A percentile compares a stretch with the other conserved stretches of the same genome.
Evolutionary conservation across 1,140 invertebrate genomes (phyloP).

Genomic region (Eupeodes corollae): DNA sequence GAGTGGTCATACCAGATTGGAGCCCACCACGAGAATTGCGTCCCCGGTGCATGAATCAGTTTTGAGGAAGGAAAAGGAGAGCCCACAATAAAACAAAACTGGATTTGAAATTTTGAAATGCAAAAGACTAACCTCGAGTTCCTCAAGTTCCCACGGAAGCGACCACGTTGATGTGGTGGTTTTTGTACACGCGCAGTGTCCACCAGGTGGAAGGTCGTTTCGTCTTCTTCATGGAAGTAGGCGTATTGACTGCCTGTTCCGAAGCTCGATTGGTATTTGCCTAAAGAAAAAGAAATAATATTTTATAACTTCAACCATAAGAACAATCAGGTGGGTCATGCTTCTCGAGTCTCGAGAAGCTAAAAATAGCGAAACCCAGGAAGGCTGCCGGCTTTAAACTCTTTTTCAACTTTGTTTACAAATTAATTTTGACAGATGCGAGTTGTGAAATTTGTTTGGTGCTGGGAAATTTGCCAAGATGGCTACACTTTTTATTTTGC

Average conservation of each 20-base stretch:
- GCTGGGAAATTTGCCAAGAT: neutral
- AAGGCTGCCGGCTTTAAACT: no score
- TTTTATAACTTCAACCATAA: no score
- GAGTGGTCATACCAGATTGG: conserved; percentile 50
- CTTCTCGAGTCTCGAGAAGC: no score
- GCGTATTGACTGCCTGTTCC: conserved; percentile 90
- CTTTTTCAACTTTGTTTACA: no score
- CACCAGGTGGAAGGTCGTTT: conserved; percentile 95
- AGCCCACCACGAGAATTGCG: conserved; percentile 59
- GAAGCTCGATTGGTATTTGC: conserved; percentile 93
- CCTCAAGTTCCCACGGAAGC: conserved; percentile 71
- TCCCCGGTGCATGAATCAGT: conserved; percentile 41
- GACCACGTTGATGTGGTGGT: conserved; percentile 78
- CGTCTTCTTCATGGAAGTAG: conserved; percentile 96
- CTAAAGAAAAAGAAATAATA: conserved; percentile 44
- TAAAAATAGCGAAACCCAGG: no score
- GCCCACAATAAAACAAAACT: neutral
- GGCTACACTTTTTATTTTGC: conserved; percentile 23
- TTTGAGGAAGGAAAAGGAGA: neutral
- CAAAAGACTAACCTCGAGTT: conserved; percentile 44
- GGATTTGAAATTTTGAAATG: neutral
- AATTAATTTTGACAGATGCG: no score
- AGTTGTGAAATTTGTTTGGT: no score
- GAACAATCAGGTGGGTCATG: no score
- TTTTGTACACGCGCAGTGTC: conserved; percentile 87